phyloP scores from a whole-genome alignment of 2,113 vertebrate species.

The Natator depressus region DNA sequence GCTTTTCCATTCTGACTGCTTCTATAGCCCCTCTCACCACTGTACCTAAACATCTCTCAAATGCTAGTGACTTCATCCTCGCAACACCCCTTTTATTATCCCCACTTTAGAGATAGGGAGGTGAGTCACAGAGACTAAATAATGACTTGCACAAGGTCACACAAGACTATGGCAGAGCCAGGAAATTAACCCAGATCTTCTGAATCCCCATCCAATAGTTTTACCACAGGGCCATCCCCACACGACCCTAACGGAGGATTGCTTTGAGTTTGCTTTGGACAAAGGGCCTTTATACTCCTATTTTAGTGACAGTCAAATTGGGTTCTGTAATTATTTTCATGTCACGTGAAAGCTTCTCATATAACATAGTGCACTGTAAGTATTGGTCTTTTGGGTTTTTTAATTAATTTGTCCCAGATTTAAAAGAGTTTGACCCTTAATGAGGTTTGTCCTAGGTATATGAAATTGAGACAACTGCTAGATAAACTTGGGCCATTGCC shows the following conservation, averaged over 20 bases:
- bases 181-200: not conserved
- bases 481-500: not conserved
- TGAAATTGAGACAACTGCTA: not conserved
- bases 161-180: not conserved
- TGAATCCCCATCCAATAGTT: not conserved
- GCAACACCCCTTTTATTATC: not conserved
- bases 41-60: not conserved
- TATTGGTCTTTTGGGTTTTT: not conserved
- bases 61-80: not conserved
- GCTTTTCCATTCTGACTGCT: not conserved
- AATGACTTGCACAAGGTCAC: not conserved
- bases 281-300: rapidly evolving
- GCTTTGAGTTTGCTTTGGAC: not conserved
- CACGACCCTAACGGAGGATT: not conserved
- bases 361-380: not conserved
- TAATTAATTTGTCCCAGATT: not conserved
- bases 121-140: not conserved
- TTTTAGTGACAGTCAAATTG: not conserved
- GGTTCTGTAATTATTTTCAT: not conserved
- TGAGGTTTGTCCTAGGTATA: not conserved
- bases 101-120: not conserved
- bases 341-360: not conserved
- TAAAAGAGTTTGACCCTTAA: not conserved
- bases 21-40: not conserved
- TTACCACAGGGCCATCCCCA: not conserved